These are phyloP conservation scores for Margaritifera margaritifera DNA, from an alignment of 2,888 invertebrate species.

Conservation along the genomic window DNA sequence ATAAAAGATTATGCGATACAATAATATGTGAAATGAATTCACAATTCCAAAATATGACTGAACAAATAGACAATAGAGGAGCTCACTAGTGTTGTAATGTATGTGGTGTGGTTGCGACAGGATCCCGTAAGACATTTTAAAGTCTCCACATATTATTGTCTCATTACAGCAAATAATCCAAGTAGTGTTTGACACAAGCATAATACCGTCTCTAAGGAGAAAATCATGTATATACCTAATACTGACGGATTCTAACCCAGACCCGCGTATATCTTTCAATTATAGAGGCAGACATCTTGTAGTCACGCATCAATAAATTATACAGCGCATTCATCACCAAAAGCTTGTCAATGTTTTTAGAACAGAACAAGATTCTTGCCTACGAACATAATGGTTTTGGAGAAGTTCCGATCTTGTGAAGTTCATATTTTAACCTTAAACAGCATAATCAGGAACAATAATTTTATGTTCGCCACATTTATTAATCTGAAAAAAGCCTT, in stretches of 20 bases:
- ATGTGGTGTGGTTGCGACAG: neutral
- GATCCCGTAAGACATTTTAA: constrained; percentile 8
- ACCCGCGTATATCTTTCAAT: constrained; percentile 13
- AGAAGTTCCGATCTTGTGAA: constrained; percentile 5
- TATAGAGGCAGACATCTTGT: constrained; percentile 25
- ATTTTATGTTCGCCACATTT: constrained; percentile 7
- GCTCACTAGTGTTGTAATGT: constrained; percentile 1
- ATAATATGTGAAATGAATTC: too few relatives aligned
- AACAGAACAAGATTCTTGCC: constrained; percentile 13
- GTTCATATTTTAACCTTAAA: constrained; percentile 76
- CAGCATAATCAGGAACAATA: constrained; percentile 73
- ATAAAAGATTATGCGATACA: too few relatives aligned
- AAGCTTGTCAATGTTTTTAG: constrained; percentile 15
- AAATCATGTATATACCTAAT: constrained; percentile 17
- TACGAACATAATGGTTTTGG: constrained; percentile 16
- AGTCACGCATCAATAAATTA: constrained; percentile 18
- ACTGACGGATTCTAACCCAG: constrained; percentile 6
- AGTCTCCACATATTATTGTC: constrained; percentile 7
- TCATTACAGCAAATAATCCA: constrained; percentile 16
- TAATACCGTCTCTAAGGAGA: constrained; percentile 16
- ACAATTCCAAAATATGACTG: too few relatives aligned
- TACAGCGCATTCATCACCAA: constrained; percentile 21
- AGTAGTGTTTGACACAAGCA: constrained; percentile 14
- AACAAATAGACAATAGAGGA: constrained; percentile 7
- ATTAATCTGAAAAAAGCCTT: too few relatives aligned